Conservation (phyloP, 2,113 vertebrate genomes). For the Eurystomus gularis region DNA sequence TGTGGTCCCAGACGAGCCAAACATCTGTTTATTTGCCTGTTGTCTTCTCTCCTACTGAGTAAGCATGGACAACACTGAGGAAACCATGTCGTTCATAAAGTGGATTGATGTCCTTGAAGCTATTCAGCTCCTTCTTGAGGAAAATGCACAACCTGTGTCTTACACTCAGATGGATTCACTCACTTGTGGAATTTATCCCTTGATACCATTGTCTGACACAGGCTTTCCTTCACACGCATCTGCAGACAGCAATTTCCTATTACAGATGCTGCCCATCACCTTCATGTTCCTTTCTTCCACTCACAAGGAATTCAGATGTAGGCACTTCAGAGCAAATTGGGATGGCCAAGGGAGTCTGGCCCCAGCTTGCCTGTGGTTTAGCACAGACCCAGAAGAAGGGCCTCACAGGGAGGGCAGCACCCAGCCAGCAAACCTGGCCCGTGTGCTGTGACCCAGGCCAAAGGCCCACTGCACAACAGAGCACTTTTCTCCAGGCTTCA, state of each 20-base stretch:
- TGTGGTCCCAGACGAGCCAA: background rate
- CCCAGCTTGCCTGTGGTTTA: background rate
- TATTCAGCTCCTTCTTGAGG: constrained; percentile 19
- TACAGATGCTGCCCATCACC: constrained; percentile 58
- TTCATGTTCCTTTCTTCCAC: constrained; percentile 47
- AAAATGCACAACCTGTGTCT: constrained; percentile 48
- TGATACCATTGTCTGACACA: constrained; percentile 60
- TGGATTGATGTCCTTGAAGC: constrained; percentile 8
- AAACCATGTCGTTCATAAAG: background rate
- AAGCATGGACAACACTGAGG: background rate
- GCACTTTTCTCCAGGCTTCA: background rate
- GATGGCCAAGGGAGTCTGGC: background rate
- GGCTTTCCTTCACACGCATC: constrained; percentile 59
- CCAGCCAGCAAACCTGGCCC: background rate
- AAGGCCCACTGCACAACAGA: accelerated
- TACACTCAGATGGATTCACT: constrained; percentile 64
- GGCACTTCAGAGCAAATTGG: background rate
- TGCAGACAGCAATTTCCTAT: constrained; percentile 68
- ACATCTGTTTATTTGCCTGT: background rate
- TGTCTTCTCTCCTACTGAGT: background rate
- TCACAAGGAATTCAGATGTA: constrained; percentile 43
- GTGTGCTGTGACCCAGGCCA: background rate
- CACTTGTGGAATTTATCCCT: constrained; percentile 69
- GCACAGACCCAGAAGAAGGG: background rate
- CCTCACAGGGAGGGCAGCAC: background rate